Percentiles rank a stretch among this genome's conserved stretches.
Conservation (phyloP, 2,888 invertebrate genomes). For the Antheraea yamamai region DNA sequence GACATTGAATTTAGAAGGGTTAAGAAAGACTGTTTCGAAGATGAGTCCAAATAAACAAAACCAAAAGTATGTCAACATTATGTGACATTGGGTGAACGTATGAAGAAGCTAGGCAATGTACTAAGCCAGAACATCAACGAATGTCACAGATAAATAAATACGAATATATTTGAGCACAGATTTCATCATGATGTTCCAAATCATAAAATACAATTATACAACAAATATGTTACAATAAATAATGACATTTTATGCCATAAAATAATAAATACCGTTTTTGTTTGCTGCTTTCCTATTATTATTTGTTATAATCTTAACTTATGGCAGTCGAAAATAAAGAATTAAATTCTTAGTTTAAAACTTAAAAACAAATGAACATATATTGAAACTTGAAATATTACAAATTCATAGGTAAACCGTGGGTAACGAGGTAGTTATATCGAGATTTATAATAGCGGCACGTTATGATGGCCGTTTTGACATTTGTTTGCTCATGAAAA, state of each 20-base stretch:
- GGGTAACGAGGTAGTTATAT: not conserved
- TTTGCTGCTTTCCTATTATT: not conserved
- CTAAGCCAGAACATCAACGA: not conserved
- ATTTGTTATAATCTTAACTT: not conserved
- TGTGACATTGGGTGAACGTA: not conserved
- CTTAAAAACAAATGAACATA: not conserved
- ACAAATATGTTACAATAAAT: not conserved
- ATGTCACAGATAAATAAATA: not conserved
- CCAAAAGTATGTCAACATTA: not conserved
- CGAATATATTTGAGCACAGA: not conserved
- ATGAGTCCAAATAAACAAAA: not conserved
- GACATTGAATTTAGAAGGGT: constrained; percentile 8
- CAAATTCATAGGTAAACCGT: not conserved
- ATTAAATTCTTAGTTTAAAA: constrained; percentile 3
- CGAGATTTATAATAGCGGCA: too few species aligned
- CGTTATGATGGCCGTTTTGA: too few species aligned
- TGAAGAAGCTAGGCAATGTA: not conserved
- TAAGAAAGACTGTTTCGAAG: not conserved
- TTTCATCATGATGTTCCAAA: not conserved
- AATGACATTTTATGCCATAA: too few species aligned
- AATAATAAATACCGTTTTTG: not conserved
- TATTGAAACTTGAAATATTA: not conserved
- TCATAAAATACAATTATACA: not conserved
- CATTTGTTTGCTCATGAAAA: too few species aligned
- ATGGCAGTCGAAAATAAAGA: not conserved